These are phyloP conservation scores for Oncorhynchus mykiss DNA, from an alignment of 2,113 vertebrate genomes.

Conservation along the genomic window DNA sequence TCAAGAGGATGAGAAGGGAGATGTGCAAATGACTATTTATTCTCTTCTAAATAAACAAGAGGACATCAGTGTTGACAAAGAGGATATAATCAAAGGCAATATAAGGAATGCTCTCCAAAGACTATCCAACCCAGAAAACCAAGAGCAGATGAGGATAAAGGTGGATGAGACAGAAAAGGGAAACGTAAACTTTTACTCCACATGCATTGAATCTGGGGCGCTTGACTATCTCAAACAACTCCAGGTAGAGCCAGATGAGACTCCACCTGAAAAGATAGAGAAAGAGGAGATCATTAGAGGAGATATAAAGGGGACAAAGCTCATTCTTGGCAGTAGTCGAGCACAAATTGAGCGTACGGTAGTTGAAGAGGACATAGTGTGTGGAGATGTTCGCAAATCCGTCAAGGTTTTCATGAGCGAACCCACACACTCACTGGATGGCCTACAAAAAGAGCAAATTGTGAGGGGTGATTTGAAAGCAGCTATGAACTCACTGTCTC, in stretches of 20 bases:
- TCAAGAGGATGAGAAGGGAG: conserved; percentile 90
- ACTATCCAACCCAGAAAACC: conserved; percentile 70
- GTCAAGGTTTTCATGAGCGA: conserved; percentile 84
- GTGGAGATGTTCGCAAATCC: conserved; percentile 82
- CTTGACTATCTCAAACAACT: conserved; percentile 85
- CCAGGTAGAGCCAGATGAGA: conserved; percentile 73
- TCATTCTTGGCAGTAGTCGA: conserved; percentile 73
- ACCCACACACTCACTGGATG: conserved; percentile 58
- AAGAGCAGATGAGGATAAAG: conserved; percentile 71
- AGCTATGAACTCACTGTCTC: conserved; percentile 77
- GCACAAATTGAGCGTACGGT: conserved; percentile 78
- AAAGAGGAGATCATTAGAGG: conserved; percentile 81
- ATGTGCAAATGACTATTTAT: conserved; percentile 89
- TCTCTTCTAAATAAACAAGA: conserved; percentile 84
- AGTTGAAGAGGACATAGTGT: conserved; percentile 80
- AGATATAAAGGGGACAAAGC: conserved; percentile 82
- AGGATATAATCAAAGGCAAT: conserved; percentile 80
- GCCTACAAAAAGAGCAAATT: conserved; percentile 79
- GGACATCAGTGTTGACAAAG: conserved; percentile 63
- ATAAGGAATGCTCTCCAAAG: conserved; percentile 78
- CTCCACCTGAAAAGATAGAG: conserved; percentile 39
- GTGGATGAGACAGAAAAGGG: conserved; percentile 83
- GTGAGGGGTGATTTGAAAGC: conserved; percentile 83
- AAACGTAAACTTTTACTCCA: conserved; percentile 89
- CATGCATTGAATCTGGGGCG: conserved; percentile 88